phyloP scores from a whole-genome alignment of 2,888 invertebrate species.

The Eupithecia vulgata region DNA sequence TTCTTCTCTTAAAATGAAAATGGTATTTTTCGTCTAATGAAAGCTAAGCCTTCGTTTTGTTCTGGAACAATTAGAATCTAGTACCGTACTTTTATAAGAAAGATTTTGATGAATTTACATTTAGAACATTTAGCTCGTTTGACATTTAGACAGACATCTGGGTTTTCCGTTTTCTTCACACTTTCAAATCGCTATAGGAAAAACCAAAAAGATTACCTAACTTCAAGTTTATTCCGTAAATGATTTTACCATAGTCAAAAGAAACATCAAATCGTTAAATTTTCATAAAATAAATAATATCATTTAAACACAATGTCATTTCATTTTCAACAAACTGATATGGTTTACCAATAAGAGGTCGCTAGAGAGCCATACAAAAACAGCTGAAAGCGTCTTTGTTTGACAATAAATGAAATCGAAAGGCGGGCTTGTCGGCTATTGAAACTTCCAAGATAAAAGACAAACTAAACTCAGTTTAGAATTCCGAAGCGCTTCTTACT shows the following conservation, averaged over 20 bases:
- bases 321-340: slow-evolving; percentile 1
- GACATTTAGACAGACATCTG: background rate
- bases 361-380: slow-evolving; percentile 20
- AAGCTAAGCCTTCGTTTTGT: background rate
- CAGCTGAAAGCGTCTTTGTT: slow-evolving; percentile 36
- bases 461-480: slow-evolving; percentile 46
- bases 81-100: background rate
- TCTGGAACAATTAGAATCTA: background rate
- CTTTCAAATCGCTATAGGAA: background rate
- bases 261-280: background rate
- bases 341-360: slow-evolving; percentile 3
- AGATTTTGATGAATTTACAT: too few relatives aligned
- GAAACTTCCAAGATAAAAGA: slow-evolving; percentile 48
- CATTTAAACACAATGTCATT: background rate
- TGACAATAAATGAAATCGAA: slow-evolving; percentile 44
- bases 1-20: background rate
- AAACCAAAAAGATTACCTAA: background rate
- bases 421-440: slow-evolving; percentile 44
- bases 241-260: background rate
- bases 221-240: background rate
- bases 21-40: background rate
- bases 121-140: too few relatives aligned
- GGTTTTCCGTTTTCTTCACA: background rate
- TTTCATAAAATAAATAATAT: background rate
- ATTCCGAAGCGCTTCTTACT: slow-evolving; percentile 40